These are phyloP conservation scores for Gallinago solitaria DNA, from an alignment of 2,797 vertebrate genomes.

Conservation along the genomic window DNA sequence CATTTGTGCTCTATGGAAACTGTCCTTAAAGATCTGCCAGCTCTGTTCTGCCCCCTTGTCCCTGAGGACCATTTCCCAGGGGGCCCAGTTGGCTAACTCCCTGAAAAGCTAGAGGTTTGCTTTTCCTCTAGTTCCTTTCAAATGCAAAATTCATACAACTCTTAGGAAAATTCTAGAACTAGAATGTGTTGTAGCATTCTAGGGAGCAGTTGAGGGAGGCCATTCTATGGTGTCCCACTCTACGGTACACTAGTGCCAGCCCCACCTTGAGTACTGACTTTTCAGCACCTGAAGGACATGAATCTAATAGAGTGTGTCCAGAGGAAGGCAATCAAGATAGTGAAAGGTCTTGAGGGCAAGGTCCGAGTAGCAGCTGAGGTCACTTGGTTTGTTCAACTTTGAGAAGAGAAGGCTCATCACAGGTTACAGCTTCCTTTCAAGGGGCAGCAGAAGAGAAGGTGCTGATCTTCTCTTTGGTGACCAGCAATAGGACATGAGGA, in stretches of 20 bases:
- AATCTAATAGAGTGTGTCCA: neutral
- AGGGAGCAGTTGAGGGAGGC: neutral
- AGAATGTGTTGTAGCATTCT: neutral
- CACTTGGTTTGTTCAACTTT: neutral
- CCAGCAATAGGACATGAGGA: fast-evolving
- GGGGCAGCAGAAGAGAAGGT: fast-evolving
- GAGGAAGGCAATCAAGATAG: neutral
- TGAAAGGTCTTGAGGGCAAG: neutral
- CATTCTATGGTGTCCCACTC: neutral
- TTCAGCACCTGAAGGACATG: neutral
- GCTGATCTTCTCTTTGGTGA: neutral
- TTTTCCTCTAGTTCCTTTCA: neutral
- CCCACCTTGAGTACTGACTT: neutral
- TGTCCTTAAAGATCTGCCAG: no score
- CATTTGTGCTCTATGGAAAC: no score
- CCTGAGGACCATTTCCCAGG: no score
- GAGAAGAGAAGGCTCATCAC: neutral
- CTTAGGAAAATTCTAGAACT: neutral
- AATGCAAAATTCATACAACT: neutral
- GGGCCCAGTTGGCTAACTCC: no score
- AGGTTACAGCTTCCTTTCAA: neutral
- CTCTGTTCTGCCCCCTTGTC: no score
- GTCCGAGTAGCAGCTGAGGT: neutral
- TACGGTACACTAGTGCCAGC: fast-evolving
- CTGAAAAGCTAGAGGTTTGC: no score